Conservation (phyloP, 35 echinoderm and acorn worm species). For the Apostichopus japonicus region DNA sequence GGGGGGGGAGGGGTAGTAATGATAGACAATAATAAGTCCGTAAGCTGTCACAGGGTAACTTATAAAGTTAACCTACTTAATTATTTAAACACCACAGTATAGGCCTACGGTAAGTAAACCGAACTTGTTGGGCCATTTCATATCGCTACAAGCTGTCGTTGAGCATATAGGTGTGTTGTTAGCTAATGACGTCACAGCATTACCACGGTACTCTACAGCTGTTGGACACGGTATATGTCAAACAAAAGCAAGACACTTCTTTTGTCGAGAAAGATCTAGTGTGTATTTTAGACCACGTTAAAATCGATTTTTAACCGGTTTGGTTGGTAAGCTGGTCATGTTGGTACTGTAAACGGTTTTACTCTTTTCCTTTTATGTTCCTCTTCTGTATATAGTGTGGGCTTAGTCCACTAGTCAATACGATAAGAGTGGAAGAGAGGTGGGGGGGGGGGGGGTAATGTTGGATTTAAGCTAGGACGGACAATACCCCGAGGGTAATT, state of each 20-base stretch:
- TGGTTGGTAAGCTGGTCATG: background rate
- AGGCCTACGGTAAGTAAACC: too few relatives aligned
- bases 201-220: background rate
- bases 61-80: too few relatives aligned
- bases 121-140: too few relatives aligned
- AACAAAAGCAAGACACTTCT: slow-evolving; percentile 42
- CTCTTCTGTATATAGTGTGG: background rate
- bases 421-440: background rate
- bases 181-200: too few relatives aligned
- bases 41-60: too few relatives aligned
- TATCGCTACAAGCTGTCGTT: too few relatives aligned
- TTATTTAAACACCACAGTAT: too few relatives aligned
- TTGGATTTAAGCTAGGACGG: background rate
- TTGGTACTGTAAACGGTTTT: background rate
- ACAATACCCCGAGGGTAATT: slow-evolving; percentile 39
- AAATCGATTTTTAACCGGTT: slow-evolving; percentile 29
- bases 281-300: slow-evolving; percentile 30
- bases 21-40: too few relatives aligned
- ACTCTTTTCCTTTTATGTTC: background rate
- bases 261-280: slow-evolving; percentile 23
- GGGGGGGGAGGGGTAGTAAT: too few relatives aligned
- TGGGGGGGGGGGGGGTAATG: background rate
- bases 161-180: too few relatives aligned
- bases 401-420: slow-evolving; percentile 3
- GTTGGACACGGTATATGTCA: background rate